A percentile compares a stretch with the other conserved stretches of the same genome.
Conservation (phyloP, 2,797 vertebrate species). For the Hybognathus amarus region DNA sequence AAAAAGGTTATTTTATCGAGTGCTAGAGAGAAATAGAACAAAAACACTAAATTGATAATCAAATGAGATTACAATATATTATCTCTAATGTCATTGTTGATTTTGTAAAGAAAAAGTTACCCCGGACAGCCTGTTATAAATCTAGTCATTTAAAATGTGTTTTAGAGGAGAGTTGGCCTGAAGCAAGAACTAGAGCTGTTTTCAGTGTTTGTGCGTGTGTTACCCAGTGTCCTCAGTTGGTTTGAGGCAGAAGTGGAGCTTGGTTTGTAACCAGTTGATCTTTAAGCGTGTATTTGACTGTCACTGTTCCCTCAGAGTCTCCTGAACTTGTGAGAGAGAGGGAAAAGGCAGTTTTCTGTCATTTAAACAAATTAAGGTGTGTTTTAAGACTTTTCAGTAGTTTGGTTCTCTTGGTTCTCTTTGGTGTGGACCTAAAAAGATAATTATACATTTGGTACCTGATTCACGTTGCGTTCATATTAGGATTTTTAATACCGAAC, state of each 20-base stretch:
- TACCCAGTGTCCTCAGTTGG: constrained; percentile 71
- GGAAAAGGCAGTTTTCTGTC: background rate
- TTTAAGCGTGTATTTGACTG: constrained; percentile 75
- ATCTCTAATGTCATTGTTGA: too few species aligned
- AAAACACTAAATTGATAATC: too few species aligned
- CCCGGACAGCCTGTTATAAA: background rate
- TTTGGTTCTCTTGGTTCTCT: background rate
- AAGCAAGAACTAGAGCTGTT: background rate
- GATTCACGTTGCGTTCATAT: background rate
- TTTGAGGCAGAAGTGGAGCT: constrained; percentile 73
- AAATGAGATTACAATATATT: too few species aligned
- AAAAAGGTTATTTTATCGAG: too few species aligned
- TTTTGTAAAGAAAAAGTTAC: too few species aligned
- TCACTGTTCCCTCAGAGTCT: constrained; percentile 66
- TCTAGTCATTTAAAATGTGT: background rate
- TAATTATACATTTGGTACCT: background rate
- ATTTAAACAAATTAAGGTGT: background rate
- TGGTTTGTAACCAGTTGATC: constrained; percentile 71
- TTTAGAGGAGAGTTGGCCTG: background rate
- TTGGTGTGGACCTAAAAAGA: background rate
- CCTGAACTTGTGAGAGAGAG: constrained; percentile 57
- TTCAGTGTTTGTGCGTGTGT: background rate
- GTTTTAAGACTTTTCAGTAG: background rate
- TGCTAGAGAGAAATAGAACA: too few species aligned
- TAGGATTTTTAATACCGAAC: background rate